Conservation (phyloP, 2,797 vertebrate genomes). For the Peromyscus nudipes region DNA sequence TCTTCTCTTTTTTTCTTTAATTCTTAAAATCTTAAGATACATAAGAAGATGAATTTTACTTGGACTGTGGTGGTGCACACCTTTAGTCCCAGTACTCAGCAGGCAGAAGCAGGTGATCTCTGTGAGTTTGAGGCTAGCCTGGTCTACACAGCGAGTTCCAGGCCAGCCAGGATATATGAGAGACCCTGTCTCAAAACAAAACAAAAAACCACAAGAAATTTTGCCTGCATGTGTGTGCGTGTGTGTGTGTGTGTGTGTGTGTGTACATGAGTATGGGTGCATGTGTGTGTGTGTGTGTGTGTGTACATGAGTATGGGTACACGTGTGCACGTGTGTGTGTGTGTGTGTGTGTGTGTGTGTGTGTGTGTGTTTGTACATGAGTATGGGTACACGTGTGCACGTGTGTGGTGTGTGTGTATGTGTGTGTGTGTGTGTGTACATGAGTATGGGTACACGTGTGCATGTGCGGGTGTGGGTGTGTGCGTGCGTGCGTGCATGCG, state of each 20-base stretch:
- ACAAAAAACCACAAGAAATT: background rate
- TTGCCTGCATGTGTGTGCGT: background rate
- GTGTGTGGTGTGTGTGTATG: too few species aligned
- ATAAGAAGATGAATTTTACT: constrained; percentile 47
- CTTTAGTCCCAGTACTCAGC: background rate
- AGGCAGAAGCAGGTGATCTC: background rate
- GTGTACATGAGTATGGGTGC: background rate
- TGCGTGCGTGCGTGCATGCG: too few species aligned
- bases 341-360: too few species aligned
- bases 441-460: too few species aligned
- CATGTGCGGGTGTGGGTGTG: too few species aligned
- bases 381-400: too few species aligned
- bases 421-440: too few species aligned
- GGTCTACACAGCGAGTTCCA: background rate
- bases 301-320: too few species aligned
- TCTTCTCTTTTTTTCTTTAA: background rate
- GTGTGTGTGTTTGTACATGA: too few species aligned
- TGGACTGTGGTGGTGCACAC: background rate
- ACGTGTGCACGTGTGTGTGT: too few species aligned
- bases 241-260: background rate
- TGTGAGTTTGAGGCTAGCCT: background rate
- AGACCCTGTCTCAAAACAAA: background rate
- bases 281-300: too few species aligned
- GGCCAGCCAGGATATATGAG: background rate
- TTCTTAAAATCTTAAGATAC: constrained; percentile 49